Conservation (phyloP, 2,113 vertebrate species). For the Stegastes partitus region DNA sequence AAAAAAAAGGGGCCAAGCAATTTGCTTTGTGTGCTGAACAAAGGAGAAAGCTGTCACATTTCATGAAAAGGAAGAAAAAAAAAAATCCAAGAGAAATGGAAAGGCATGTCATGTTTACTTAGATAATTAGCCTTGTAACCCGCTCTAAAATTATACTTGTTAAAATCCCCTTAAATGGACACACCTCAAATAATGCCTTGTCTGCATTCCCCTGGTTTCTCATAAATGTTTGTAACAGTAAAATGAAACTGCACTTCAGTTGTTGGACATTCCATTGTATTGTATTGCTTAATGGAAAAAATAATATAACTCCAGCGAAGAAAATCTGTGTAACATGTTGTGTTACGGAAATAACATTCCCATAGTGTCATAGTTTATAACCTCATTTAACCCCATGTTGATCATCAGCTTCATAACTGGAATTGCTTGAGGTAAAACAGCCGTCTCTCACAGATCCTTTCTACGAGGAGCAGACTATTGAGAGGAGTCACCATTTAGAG, state of each 20-base stretch:
- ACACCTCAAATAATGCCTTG: slow-evolving; percentile 63
- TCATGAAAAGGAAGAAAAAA: slow-evolving; percentile 37
- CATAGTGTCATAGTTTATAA: slow-evolving; percentile 55
- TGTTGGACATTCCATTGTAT: slow-evolving; percentile 51
- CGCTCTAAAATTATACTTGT: slow-evolving; percentile 63
- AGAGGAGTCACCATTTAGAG: slow-evolving; percentile 68
- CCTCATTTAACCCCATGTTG: slow-evolving; percentile 65
- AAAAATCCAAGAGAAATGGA: slow-evolving; percentile 42
- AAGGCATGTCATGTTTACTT: slow-evolving; percentile 58
- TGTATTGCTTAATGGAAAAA: slow-evolving; percentile 59
- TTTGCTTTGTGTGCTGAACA: slow-evolving; percentile 56
- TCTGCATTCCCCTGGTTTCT: slow-evolving; percentile 54
- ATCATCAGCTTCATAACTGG: slow-evolving; percentile 63
- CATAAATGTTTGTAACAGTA: slow-evolving; percentile 69
- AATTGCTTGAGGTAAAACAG: slow-evolving; percentile 76
- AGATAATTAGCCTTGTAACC: slow-evolving; percentile 69
- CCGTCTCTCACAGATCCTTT: slow-evolving; percentile 53
- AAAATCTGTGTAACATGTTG: slow-evolving; percentile 32
- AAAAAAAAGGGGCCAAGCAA: slow-evolving; percentile 34
- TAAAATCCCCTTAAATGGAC: slow-evolving; percentile 69
- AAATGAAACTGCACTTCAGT: slow-evolving; percentile 60
- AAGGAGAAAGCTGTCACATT: slow-evolving; percentile 53
- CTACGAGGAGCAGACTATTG: slow-evolving; percentile 68
- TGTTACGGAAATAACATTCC: slow-evolving; percentile 51
- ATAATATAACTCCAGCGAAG: slow-evolving; percentile 16